Conservation (phyloP, 2,797 vertebrate species). For the Enteromius mattozi region DNA sequence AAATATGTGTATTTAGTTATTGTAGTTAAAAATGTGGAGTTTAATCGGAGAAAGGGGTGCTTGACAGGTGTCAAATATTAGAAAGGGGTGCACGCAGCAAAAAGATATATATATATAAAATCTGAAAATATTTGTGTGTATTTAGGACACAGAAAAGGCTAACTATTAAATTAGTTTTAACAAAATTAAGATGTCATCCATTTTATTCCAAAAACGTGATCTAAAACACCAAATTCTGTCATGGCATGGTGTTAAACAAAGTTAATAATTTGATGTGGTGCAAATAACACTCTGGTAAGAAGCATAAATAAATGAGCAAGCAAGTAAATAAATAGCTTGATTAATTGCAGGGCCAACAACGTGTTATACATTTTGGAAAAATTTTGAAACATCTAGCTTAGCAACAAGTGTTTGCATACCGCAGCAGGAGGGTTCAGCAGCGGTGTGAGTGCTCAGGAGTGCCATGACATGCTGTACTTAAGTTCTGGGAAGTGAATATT, state of each 20-base stretch:
- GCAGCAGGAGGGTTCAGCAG: background rate
- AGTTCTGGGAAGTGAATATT: constrained; percentile 10
- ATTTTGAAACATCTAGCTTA: background rate
- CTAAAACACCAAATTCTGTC: too few species aligned
- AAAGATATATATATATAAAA: too few species aligned
- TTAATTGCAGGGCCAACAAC: background rate
- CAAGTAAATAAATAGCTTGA: background rate
- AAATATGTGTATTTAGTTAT: background rate
- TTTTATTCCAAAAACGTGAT: too few species aligned
- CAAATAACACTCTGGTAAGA: background rate
- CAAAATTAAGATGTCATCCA: too few species aligned
- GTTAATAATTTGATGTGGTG: background rate
- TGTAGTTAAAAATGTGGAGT: background rate
- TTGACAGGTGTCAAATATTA: background rate
- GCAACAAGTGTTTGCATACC: background rate
- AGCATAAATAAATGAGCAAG: background rate
- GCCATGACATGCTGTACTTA: background rate
- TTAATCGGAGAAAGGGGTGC: background rate
- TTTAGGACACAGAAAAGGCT: too few species aligned
- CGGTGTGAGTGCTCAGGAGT: background rate
- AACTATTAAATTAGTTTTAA: too few species aligned
- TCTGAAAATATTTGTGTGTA: too few species aligned
- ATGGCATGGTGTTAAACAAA: background rate
- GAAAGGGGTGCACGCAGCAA: too few species aligned
- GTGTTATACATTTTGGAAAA: background rate